A percentile compares a stretch with the other conserved stretches of the same genome.
Conservation (phyloP, 2,113 vertebrate genomes). For the Lucifuga dentata region DNA sequence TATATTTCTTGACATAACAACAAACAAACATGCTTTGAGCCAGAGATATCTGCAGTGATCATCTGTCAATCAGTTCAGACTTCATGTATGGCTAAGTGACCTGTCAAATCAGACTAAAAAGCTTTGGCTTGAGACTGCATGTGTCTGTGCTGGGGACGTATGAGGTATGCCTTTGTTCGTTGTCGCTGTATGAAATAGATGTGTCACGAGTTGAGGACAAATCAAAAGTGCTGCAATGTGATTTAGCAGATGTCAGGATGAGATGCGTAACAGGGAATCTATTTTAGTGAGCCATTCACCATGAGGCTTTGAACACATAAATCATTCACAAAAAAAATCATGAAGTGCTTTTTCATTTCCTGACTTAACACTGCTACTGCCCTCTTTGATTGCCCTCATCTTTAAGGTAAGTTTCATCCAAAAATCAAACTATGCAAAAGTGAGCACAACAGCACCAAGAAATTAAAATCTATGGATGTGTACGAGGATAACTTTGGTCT, state of each 20-base stretch:
- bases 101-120: background rate
- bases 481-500: background rate
- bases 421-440: conserved; percentile 17
- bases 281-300: conserved; percentile 81
- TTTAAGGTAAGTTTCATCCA: conserved; percentile 73
- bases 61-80: conserved; percentile 54
- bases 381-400: conserved; percentile 48
- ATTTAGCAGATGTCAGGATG: conserved; percentile 67
- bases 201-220: conserved; percentile 70
- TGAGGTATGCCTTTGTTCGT: conserved; percentile 47
- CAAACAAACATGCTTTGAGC: conserved; percentile 19
- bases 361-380: conserved; percentile 34
- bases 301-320: conserved; percentile 58
- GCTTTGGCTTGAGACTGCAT: background rate
- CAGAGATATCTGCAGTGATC: conserved; percentile 39
- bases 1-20: conserved; percentile 14
- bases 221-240: conserved; percentile 58
- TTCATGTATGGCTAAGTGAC: background rate
- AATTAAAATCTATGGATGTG: background rate
- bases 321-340: conserved; percentile 71
- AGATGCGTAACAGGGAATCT: conserved; percentile 61
- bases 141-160: conserved; percentile 9
- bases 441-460: background rate
- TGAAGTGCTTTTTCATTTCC: conserved; percentile 63
- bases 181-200: conserved; percentile 62